Base-by-base conservation (phyloP, 2,888 invertebrate genomes). In the Cerastis rubricosa region DNA sequence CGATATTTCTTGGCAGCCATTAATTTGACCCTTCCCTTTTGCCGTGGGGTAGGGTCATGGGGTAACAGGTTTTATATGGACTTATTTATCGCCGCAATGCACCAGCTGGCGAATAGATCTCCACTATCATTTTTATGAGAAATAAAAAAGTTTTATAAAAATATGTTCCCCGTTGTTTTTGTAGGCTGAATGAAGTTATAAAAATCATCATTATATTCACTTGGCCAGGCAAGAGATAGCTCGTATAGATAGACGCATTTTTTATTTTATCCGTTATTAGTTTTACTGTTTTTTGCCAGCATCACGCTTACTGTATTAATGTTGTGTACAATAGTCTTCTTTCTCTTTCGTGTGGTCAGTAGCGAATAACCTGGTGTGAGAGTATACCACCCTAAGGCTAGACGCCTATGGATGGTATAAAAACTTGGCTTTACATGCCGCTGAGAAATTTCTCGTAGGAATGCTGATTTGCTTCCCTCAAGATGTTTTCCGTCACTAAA, bases 41-140 rank as follows among this genome's bases (percentile, higher is more conserved):
- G 22, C 71, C 40, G 22, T 40, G 25, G 43, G 64, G 49, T 70
- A 64, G 76, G 71, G 74, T 80, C 68, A 68, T 63, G 80, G 71
- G 43, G 64, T 72, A 74, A 63, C 68, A 71, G 57, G 77, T 77
- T 85, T 73, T 71, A 80, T 68, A 63, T 11, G 2, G 63, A 80
- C 54, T 71, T 87, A 86, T 85, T 80, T 87, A 85, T 77, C 43
- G 71, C 76, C 59, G 45, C 87, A 74, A 81, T 80, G 73, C 76
- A 76, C 74, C 75, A 80, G 61, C 64, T 73, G 72, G 35, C 70
- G 17, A 17, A 71, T 70, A 70, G 49, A 80, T 69, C 71, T 59
- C 71, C 63, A 85, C 61, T 77, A 71, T 74, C 45, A n/a, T 12
- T 69, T 85, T 83, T 71, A 86, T 47, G 47, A 29, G 22, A 71